Base-by-base conservation (phyloP, 1,140 invertebrate species). In the Antheraea pernyi region DNA sequence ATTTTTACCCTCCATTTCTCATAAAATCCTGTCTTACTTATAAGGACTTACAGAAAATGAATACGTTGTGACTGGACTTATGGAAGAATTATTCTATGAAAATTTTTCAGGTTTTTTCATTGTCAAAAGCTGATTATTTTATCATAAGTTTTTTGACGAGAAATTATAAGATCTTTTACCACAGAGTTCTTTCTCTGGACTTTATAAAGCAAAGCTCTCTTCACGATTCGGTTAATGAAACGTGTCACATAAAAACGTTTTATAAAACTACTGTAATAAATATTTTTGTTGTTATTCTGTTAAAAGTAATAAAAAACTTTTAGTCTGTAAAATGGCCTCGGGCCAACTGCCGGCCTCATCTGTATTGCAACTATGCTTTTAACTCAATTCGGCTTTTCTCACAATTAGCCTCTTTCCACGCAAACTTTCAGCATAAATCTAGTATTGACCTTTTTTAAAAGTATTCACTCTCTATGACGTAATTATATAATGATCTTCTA, bases 261-360 rank as follows among this genome's bases (percentile, higher is more conserved):
- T 53, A 53, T 16, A 53, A 11, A 53, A 53, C 46, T 53, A 53
- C 6, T 0, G 13, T n/a, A 53, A 53, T 53, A 53, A 53, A 53
- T 53, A 53, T 16, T 13, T 64, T 60, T 60, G 61, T 67, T 66
- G 53, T 64, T 69, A 67, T 68, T 70, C 62, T 76, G 22, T 67
- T 69, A 73, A 70, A 70, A 75, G 69, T 59, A 71, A 70, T 71
- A 63, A 70, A 71, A 74, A 73, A 71, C 58, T 70, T 53, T 53
- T 53, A 13, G 59, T 64, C 68, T 59, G 37, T 60, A 69, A 63
- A 36, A 77, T 81, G 81, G 81, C 79, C 69, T 30, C 64, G 72
- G 74, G 81, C 81, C 81, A 83, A 81, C 70, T 75, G 76, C 46
- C 39, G 46, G 46, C 46, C 16, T 53, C 46, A 63, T 36, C 37